A percentile compares a stretch with the other conserved stretches of the same genome.
Conservation (phyloP, 1,140 invertebrate genomes). For the Tetragnatha versicolor region DNA sequence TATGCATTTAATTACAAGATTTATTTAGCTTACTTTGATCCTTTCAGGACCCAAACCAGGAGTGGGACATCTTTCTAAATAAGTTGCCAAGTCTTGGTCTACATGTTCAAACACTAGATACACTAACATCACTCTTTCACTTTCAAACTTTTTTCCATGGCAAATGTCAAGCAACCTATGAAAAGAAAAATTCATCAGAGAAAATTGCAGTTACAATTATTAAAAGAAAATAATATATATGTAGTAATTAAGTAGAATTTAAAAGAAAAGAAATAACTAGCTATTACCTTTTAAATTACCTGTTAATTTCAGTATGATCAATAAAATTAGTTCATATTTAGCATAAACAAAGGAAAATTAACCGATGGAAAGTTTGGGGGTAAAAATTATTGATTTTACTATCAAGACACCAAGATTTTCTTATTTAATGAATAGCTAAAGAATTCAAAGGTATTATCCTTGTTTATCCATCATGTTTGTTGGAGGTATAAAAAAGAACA, state of each 20-base stretch:
- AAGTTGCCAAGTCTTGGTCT: constrained; percentile 84
- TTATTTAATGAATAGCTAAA: too few species aligned
- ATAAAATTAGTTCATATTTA: too few species aligned
- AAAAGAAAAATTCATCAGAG: constrained; percentile 49
- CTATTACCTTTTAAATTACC: too few species aligned
- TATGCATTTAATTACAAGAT: constrained; percentile 67
- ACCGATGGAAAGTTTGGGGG: too few species aligned
- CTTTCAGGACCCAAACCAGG: constrained; percentile 73
- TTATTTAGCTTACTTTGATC: constrained; percentile 83
- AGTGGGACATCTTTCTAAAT: constrained; percentile 76
- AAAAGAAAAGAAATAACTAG: background rate
- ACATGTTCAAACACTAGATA: constrained; percentile 98
- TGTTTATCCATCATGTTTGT: too few species aligned
- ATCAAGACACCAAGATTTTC: too few species aligned
- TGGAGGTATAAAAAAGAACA: too few species aligned
- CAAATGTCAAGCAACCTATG: constrained; percentile 86
- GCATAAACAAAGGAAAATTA: too few species aligned
- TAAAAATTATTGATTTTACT: too few species aligned
- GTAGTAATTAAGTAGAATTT: background rate
- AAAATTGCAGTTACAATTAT: background rate
- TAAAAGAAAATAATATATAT: constrained; percentile 9
- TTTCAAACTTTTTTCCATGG: constrained; percentile 77
- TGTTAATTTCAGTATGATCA: too few species aligned
- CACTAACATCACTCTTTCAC: constrained; percentile 77
- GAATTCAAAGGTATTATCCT: too few species aligned